These are phyloP conservation scores for Coelinius sp. DNA, from an alignment of 2,888 invertebrate species.

Conservation along the genomic window DNA sequence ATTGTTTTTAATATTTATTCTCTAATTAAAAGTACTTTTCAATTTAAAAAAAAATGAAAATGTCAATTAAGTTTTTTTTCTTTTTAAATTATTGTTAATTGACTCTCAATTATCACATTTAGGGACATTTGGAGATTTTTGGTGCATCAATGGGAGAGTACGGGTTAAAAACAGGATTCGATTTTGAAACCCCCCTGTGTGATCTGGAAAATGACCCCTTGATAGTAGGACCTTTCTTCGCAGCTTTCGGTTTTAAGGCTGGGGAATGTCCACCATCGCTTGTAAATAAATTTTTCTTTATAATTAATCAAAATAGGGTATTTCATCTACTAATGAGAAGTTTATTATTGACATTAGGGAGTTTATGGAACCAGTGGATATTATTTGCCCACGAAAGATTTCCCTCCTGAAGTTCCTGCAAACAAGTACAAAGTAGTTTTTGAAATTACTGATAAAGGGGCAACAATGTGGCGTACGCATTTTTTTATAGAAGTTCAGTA, in stretches of 20 bases:
- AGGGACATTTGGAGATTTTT: slow-evolving; percentile 38
- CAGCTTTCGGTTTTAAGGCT: slow-evolving; percentile 32
- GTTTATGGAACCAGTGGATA: slow-evolving; percentile 35
- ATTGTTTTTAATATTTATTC: too few relatives aligned
- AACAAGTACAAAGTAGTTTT: slow-evolving; percentile 40
- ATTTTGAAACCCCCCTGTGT: slow-evolving; percentile 37
- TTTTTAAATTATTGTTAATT: too few relatives aligned
- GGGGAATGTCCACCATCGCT: slow-evolving; percentile 38
- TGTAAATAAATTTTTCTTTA: slow-evolving; percentile 36
- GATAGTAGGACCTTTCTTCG: slow-evolving; percentile 39
- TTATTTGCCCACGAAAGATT: not conserved
- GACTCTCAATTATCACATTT: not conserved
- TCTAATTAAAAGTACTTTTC: too few relatives aligned
- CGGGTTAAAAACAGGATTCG: slow-evolving; percentile 40
- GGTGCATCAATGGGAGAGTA: slow-evolving; percentile 46
- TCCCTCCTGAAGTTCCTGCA: slow-evolving; percentile 41
- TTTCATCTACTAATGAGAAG: not conserved
- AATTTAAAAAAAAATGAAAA: too few relatives aligned
- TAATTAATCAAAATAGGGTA: not conserved
- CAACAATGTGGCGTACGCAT: not conserved
- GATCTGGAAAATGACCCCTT: slow-evolving; percentile 44
- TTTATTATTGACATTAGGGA: slow-evolving; percentile 40
- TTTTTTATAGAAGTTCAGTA: slow-evolving; percentile 25
- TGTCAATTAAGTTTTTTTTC: too few relatives aligned
- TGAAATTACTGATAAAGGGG: not conserved